Conservation (phyloP, 2,888 invertebrate species). For the Patella ulyssiponensis region DNA sequence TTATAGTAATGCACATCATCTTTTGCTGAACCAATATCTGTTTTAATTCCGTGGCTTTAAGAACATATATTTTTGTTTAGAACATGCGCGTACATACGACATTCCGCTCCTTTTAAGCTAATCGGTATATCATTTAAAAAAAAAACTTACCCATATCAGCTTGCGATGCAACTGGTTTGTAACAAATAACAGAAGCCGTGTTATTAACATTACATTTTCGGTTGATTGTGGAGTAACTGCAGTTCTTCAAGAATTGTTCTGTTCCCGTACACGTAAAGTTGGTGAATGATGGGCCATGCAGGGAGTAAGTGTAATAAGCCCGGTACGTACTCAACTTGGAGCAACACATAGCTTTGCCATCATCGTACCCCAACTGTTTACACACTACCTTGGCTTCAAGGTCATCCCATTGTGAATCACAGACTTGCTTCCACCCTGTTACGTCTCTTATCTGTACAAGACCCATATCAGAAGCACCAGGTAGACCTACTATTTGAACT, state of each 20-base stretch:
- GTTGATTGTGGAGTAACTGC: slow-evolving; percentile 27
- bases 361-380: slow-evolving; percentile 74
- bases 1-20: too few relatives aligned
- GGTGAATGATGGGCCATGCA: slow-evolving; percentile 45
- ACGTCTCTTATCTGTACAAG: slow-evolving; percentile 49
- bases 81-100: too few relatives aligned
- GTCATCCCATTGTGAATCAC: slow-evolving; percentile 55
- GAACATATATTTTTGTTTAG: too few relatives aligned
- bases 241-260: slow-evolving; percentile 42
- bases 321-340: neutral
- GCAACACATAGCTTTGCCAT: slow-evolving; percentile 46
- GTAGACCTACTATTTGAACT: slow-evolving; percentile 35
- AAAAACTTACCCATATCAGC: too few relatives aligned
- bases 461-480: slow-evolving; percentile 49
- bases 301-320: slow-evolving; percentile 33
- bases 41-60: too few relatives aligned
- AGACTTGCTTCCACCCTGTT: slow-evolving; percentile 51
- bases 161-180: too few relatives aligned
- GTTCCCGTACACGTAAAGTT: slow-evolving; percentile 51
- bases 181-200: slow-evolving; percentile 50
- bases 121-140: too few relatives aligned
- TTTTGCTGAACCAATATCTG: too few relatives aligned
- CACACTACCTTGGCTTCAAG: slow-evolving; percentile 49
- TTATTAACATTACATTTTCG: slow-evolving; percentile 41
- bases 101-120: too few relatives aligned